Evolutionary conservation across 2,797 vertebrate genomes (phyloP).

Genomic region (Enteromius anoplus): DNA sequence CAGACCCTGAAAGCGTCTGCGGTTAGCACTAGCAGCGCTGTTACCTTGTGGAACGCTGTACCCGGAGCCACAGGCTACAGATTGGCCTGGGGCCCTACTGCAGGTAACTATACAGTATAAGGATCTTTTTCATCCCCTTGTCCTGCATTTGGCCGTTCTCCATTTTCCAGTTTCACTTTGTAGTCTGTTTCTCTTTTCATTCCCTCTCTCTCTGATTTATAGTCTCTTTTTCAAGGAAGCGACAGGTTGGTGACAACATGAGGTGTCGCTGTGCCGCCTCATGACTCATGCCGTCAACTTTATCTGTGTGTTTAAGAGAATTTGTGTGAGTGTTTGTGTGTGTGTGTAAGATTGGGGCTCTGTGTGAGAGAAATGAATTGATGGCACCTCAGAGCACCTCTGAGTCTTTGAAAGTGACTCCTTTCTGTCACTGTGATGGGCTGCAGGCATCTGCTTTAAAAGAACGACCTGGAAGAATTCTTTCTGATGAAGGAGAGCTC

Average conservation of each 20-base stretch:
- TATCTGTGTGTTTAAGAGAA: slow-evolving; percentile 9
- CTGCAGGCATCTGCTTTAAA: slow-evolving; percentile 34
- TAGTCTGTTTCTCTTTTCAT: neutral
- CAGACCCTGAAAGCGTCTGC: slow-evolving; percentile 82
- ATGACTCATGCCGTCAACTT: slow-evolving; percentile 52
- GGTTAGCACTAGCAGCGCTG: slow-evolving; percentile 78
- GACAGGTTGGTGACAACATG: slow-evolving; percentile 36
- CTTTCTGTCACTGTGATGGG: slow-evolving; percentile 32
- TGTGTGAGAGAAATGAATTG: slow-evolving; percentile 17
- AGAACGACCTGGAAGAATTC: slow-evolving; percentile 38
- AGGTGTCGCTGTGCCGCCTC: slow-evolving; percentile 36
- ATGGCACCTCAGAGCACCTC: slow-evolving; percentile 43
- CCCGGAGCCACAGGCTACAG: slow-evolving; percentile 87
- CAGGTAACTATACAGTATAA: slow-evolving; percentile 72
- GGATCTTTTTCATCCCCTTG: neutral
- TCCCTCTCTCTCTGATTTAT: slow-evolving; percentile 29
- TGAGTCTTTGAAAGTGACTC: slow-evolving; percentile 43
- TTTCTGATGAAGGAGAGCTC: slow-evolving; percentile 38
- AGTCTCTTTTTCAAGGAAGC: slow-evolving; percentile 31
- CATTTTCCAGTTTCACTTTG: slow-evolving; percentile 12
- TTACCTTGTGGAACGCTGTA: slow-evolving; percentile 84
- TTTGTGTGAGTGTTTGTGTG: neutral
- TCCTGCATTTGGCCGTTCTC: neutral
- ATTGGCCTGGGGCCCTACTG: slow-evolving; percentile 86
- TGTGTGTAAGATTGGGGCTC: slow-evolving; percentile 1